Conservation (phyloP, 2,797 vertebrate genomes). For the Chiroxiphia lanceolata region DNA sequence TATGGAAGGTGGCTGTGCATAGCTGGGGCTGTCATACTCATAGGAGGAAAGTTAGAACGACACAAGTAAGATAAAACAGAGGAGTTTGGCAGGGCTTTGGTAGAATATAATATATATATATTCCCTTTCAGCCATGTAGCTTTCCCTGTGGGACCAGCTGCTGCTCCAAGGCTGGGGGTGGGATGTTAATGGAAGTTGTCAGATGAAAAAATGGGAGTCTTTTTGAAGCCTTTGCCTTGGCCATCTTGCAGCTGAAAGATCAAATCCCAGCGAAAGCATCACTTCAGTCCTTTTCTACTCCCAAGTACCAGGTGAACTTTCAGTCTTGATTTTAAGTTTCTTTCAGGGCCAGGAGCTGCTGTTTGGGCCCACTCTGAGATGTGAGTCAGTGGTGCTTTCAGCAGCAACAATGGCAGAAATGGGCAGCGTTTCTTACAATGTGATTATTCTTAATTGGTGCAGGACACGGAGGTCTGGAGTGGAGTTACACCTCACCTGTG, state of each 20-base stretch:
- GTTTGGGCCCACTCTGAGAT: not conserved
- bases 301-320: not conserved
- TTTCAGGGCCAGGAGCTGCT: not conserved
- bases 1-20: rapidly evolving
- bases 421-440: not conserved
- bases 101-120: not conserved
- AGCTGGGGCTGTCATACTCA: not conserved
- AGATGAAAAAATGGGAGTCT: not conserved
- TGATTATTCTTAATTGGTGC: not conserved
- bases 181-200: not conserved
- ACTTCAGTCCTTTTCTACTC: not conserved
- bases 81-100: not conserved
- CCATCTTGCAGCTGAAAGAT: not conserved
- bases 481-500: not conserved
- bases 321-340: not conserved
- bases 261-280: not conserved
- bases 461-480: not conserved
- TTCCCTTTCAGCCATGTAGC: not conserved
- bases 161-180: not conserved
- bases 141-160: not conserved
- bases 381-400: not conserved
- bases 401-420: not conserved
- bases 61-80: not conserved
- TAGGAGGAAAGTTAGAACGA: not conserved
- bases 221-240: not conserved